Conservation (phyloP, 2,113 vertebrate species). For the Boulengeromyrus knoepffleri region DNA sequence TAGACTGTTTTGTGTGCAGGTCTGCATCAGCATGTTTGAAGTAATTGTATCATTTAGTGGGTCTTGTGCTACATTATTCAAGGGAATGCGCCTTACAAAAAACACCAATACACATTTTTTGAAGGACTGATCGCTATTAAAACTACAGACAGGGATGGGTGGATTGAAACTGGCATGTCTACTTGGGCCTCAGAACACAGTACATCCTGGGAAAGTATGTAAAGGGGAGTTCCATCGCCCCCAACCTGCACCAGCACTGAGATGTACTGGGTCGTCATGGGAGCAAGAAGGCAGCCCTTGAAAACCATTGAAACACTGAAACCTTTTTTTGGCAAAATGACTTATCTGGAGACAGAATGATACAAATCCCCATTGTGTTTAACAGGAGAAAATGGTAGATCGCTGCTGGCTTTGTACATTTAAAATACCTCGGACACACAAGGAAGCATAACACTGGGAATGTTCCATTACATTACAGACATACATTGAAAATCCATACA, state of each 20-base stretch:
- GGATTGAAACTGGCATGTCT: neutral
- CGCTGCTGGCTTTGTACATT: neutral
- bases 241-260: neutral
- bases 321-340: neutral
- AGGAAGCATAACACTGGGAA: slow-evolving; percentile 49
- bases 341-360: neutral
- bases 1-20: neutral
- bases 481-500: slow-evolving; percentile 53
- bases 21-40: neutral
- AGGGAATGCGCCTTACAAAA: neutral
- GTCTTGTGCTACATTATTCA: neutral
- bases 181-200: neutral
- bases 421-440: slow-evolving; percentile 29
- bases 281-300: neutral
- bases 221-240: neutral
- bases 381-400: neutral
- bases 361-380: neutral
- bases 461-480: slow-evolving; percentile 12
- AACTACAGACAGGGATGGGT: neutral
- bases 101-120: neutral
- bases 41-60: neutral
- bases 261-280: neutral
- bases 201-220: neutral
- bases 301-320: neutral
- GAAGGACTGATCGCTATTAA: neutral